Evolutionary conservation across 2,113 vertebrate genomes (phyloP).

Genomic region (Prietella phreatophila): DNA sequence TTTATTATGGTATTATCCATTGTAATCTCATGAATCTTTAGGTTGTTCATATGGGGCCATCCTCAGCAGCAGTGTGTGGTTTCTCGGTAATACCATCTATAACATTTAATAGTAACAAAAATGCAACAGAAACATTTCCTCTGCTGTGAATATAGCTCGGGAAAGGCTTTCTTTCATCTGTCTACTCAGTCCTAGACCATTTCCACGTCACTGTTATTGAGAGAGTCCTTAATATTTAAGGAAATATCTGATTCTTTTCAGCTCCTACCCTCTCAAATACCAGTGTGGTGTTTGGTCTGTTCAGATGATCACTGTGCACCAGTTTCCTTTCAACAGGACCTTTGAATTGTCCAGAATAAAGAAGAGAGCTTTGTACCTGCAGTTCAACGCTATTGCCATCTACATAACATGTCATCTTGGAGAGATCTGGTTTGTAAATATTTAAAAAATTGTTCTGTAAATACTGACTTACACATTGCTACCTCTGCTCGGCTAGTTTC

Average conservation of each 20-base stretch:
- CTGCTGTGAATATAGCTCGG: neutral
- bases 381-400: neutral
- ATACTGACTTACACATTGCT: neutral
- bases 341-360: neutral
- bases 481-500: neutral
- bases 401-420: neutral
- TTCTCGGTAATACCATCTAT: neutral
- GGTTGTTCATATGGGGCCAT: neutral
- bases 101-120: neutral
- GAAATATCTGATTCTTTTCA: neutral
- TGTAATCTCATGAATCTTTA: neutral
- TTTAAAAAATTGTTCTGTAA: neutral
- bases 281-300: neutral
- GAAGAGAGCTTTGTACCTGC: neutral
- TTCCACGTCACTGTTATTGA: conserved; percentile 2
- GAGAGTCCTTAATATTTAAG: neutral
- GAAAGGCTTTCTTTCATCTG: neutral
- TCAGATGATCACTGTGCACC: neutral
- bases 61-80: neutral
- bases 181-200: neutral
- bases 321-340: neutral
- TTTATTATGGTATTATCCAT: neutral
- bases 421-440: neutral
- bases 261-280: neutral
- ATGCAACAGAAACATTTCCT: neutral